Base-by-base conservation (phyloP, 2,888 invertebrate genomes). In the Stictocephala bisonia region DNA sequence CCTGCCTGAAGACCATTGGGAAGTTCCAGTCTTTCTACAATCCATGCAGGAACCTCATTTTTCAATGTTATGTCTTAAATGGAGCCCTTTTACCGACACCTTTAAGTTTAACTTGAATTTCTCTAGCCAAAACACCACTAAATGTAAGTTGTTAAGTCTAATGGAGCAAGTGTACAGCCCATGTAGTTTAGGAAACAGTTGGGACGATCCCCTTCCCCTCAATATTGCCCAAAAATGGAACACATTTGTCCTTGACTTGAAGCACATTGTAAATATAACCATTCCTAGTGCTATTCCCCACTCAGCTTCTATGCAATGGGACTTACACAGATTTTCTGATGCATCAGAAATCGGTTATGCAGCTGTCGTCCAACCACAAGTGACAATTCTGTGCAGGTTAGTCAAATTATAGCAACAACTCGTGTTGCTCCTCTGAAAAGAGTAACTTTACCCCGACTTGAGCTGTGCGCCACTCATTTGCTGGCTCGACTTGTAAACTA, bases 371-470 rank as follows among this genome's bases (percentile, higher is more conserved):
- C 41, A 66, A 26, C 9, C 41, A 20, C 41, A 29, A 22, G 44
- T 35, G 3, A 18, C 13, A 51, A 20, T 74, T 44, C 60, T n/a
- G n/a, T n/a, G n/a, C n/a, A n/a, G n/a, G n/a, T n/a, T n/a, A n/a
- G 58, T n/a, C 35, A 60, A 1, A 35, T 74, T 1, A 40, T 60
- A 15, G 41, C 71, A 11, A 74, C 71, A 35, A 56, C 58, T 24
- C 56, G 64, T 31, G 66, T 74, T 7, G 74, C 74, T 11, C 74
- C 74, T 3, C 56, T 64, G 1, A 79, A 79, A 50, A 56, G 51
- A 13, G 67, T 75, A 4, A 77, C 78, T 0, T 70, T 80, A 15
- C 78, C 79, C 4, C 69, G 79, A 3, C 71, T 81, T 4, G 78
- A 80, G 26, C 69, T 81, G 13, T 75, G 76, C n/a, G 53, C 22